Conservation (phyloP, 2,797 vertebrate genomes). For the Cyprinella venusta region DNA sequence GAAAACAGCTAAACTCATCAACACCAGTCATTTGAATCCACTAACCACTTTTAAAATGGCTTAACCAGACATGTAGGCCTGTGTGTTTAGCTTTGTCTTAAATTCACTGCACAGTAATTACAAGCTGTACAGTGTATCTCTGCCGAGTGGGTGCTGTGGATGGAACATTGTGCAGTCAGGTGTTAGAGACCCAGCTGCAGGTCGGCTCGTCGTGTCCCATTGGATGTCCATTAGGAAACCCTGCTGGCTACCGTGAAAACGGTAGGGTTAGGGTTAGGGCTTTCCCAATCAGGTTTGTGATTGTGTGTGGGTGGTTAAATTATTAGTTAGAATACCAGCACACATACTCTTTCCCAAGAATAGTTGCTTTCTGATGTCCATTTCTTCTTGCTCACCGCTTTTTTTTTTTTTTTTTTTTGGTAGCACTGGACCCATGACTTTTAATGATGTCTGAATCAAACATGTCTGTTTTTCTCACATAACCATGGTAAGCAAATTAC, state of each 20-base stretch:
- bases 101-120: constrained; percentile 17
- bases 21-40: background rate
- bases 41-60: background rate
- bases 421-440: background rate
- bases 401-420: background rate
- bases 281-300: constrained; percentile 65
- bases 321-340: constrained; percentile 6
- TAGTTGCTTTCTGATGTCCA: background rate
- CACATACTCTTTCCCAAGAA: background rate
- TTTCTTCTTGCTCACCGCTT: background rate
- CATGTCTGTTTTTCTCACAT: background rate
- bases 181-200: constrained; percentile 52
- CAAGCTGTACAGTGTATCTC: constrained; percentile 1
- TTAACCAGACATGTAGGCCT: background rate
- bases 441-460: background rate
- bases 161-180: constrained; percentile 39
- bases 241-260: constrained; percentile 34
- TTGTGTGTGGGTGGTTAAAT: constrained; percentile 27
- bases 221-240: constrained; percentile 47
- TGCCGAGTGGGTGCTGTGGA: constrained; percentile 25
- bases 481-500: background rate
- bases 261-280: no score
- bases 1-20: background rate
- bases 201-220: constrained; percentile 21
- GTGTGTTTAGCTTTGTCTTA: constrained; percentile 16